These are phyloP conservation scores for Omphaloscelis lunosa DNA, from an alignment of 2,888 invertebrate species.

Conservation along the genomic window DNA sequence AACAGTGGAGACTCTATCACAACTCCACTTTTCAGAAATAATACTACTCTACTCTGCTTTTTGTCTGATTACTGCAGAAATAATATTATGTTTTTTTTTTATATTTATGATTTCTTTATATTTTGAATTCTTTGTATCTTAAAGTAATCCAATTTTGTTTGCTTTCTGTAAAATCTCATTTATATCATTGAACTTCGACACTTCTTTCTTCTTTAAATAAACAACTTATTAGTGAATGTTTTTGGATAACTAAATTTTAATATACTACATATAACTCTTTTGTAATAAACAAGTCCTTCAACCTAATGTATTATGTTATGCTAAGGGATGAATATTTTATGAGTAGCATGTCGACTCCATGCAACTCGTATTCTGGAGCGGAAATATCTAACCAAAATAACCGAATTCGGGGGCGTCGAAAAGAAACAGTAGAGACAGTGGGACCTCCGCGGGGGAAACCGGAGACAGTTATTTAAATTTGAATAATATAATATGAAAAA, in stretches of 20 bases:
- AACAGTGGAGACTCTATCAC: conserved; percentile 70
- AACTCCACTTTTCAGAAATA: conserved; percentile 1
- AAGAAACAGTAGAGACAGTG: conserved; percentile 86
- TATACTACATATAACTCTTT: not conserved
- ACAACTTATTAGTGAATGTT: not conserved
- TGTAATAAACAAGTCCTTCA: not conserved
- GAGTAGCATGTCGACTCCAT: conserved; percentile 70
- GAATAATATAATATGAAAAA: conserved; percentile 91
- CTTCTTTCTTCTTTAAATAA: not conserved
- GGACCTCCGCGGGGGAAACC: conserved; percentile 87
- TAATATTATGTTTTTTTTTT: not conserved
- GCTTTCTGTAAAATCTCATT: conserved; percentile 1
- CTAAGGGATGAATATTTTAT: conserved; percentile 6
- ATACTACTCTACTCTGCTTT: not conserved
- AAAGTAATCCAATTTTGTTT: conserved; percentile 4
- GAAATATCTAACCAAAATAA: conserved; percentile 88
- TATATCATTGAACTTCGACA: not conserved
- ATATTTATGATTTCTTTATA: too few relatives aligned
- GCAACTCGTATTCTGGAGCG: conserved; percentile 72
- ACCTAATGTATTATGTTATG: not conserved
- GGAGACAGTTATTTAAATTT: conserved; percentile 92
- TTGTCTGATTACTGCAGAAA: not conserved
- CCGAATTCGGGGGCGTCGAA: conserved; percentile 87
- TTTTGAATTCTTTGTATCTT: conserved; percentile 14
- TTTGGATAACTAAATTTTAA: too few relatives aligned